Base-by-base conservation (phyloP, 2,888 invertebrate genomes). In the Megamerina dolium region DNA sequence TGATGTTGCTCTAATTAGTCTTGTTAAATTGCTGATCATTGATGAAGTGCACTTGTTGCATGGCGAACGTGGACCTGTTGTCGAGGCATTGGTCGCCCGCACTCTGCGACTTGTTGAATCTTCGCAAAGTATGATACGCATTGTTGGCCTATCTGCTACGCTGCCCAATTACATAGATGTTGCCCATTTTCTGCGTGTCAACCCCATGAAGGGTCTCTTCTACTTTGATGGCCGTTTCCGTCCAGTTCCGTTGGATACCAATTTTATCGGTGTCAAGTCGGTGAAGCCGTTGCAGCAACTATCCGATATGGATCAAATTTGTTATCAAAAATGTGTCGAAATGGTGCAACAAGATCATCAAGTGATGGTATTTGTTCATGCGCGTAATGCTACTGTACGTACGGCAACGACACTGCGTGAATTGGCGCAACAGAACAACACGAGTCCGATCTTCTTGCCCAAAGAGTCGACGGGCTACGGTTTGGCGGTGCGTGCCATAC, bases 81-180 rank as follows among this genome's bases (percentile, higher is more conserved):
- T 99, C 4, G 99, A 99, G 71, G 92, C 95, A 1, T 75, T 99
- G 8, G 96, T 99, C 1, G 97, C 99, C 0, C 76, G 99, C 53
- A 99, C 97, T 0, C 73, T 97, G 5, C 79, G 99, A 49, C 89
- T 94, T 72, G 88, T 92, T 0, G 90, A 93, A 60, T 85, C 88
- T 2, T 84, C 87, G 0, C 92, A 93, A 69, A 85, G 83, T 63
- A 94, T 95, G 89, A 96, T 99, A 45, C 78, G 99, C 37, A 96
- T 99, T 49, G 88, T 99, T 2, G 97, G 96, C 0, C 72, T 97
- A 29, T 95, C 97, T 0, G 99, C 99, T 9, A 99, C 99, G 0
- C 73, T 99, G 49, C 99, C 99, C 2, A 99, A 99, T 71, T 99
- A 99, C 68, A 71, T 91, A 4, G 97, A 99, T 73, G 96, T 99